Base-by-base conservation (phyloP, 2,113 vertebrate genomes). In the Xenopus borealis region DNA sequence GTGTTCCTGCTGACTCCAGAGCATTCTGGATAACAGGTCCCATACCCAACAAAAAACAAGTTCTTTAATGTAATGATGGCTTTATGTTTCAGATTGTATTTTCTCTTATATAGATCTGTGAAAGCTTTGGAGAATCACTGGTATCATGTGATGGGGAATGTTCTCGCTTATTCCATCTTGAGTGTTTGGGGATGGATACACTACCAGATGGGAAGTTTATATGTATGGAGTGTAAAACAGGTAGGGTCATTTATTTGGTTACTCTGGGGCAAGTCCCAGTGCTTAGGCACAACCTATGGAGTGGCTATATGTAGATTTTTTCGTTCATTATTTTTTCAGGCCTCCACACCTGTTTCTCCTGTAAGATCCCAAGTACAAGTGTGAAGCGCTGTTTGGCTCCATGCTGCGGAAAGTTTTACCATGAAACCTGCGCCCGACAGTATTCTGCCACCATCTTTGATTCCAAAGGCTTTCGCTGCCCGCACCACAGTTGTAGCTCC, bases 291-390 rank as follows among this genome's bases (percentile, higher is more conserved):
- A 40, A 40, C 33, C 3, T 27, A 27, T 27, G 23, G 23, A 3
- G 23, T 27, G 23, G 23, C 23, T 23, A 63, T 7, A 19, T 33
- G 23, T 33, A 33, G 18, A 40, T 18, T 20, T 71, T 61, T 79
- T 27, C 66, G 40, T 61, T 0, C 47, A 12, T 40, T 74, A 71
- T 83, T 76, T 78, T 66, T 76, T 3, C 53, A 98, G 96, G 96
- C n/a, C 90, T 89, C 74, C 97, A 99, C 75, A 86, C 86, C 0
- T 99, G 97, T 86, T 99, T 99, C 73, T 96, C 96, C 12, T 99
- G 97, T 87, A 98, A 99, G 79, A 83, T 88, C 0, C 83, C 85
- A 0, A 90, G 88, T 78, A 88, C 80, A 45, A 95, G 96, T 1
- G 91, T 98, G 80, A 94, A 91, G 12, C 94, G 95, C 67, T 99